A percentile compares a stretch with the other conserved stretches of the same genome.
Evolutionary conservation across 2,888 invertebrate genomes (phyloP).

Genomic region (Micoletzkya japonica): DNA sequence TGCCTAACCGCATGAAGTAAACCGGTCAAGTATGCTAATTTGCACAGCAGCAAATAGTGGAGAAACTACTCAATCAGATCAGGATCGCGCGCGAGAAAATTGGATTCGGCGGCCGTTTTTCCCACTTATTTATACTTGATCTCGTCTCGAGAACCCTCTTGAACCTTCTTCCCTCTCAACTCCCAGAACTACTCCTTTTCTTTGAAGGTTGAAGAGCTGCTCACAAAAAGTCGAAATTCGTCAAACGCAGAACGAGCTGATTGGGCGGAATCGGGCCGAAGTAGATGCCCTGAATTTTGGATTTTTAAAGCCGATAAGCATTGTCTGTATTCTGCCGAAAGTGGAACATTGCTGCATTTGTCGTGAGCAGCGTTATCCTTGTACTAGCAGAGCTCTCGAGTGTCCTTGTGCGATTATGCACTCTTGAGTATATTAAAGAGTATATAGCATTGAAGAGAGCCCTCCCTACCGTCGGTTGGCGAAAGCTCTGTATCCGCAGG

Average conservation of each 20-base stretch:
- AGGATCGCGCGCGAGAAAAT: background rate
- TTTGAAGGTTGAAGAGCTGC: slow-evolving; percentile 25
- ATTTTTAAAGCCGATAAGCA: no score
- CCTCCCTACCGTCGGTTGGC: slow-evolving; percentile 11
- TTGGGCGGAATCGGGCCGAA: slow-evolving; percentile 51
- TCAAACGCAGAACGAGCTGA: slow-evolving; percentile 47
- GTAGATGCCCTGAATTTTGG: slow-evolving; percentile 32
- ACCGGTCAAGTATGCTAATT: no score
- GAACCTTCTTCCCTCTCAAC: background rate
- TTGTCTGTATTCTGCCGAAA: no score
- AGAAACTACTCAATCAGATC: no score
- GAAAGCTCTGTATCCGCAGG: slow-evolving; percentile 21
- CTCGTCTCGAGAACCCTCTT: background rate
- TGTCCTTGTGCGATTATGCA: no score
- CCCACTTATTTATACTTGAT: background rate
- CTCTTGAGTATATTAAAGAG: no score
- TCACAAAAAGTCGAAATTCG: slow-evolving; percentile 52
- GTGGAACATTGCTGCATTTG: no score
- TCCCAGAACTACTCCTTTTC: background rate
- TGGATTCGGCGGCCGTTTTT: background rate
- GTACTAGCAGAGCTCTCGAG: no score
- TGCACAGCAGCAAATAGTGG: no score
- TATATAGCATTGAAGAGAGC: background rate
- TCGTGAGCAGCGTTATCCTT: no score
- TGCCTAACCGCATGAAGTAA: no score